Base-by-base conservation (phyloP, 2,113 vertebrate species). In the Ochotona princeps region DNA sequence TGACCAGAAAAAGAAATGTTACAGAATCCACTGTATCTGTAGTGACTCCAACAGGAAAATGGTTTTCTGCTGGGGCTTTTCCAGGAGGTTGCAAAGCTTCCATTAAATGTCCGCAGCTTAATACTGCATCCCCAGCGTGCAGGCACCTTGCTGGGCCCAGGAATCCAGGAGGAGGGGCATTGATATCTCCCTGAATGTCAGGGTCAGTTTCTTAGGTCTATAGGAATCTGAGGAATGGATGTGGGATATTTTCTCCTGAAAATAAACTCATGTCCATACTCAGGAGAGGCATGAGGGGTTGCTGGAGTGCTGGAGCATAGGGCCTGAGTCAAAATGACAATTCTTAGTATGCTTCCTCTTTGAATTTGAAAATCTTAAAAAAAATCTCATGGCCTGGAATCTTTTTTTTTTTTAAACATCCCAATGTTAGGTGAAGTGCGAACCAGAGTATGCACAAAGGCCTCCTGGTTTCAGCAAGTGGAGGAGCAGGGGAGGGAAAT, bases 281-380 rank as follows among this genome's bases (percentile, higher is more conserved):
- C 18, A 17, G 8, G 13, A 67, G 49, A 13, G 28, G 54, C 32
- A n/a, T 47, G 57, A 83, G 66, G 61, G 44, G 38, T 32, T 78
- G 38, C 21, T 18, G 4, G 66, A 86, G 35, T 67, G 9, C 30
- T 60, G 20, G 32, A 60, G 51, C 89, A 44, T 83, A 63, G 54
- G 47, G 30, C 51, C 25, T 57, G n/a, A 70, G 70, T 83, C 85
- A 76, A 49, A 91, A 91, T 38, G 47, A 84, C 51, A 94, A 80
- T 4, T 81, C 83, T 80, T 92, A 89, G 78, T 67, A 90, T 94
- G 88, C 95, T 90, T 91, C 89, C 73, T 87, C 65, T 49, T 54
- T 74, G 76, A 73, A 91, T 91, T 54, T 84, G 67, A 89, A 91
- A 91, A 92, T 79, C 76, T 91, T 74, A 91, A 60, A 81, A 83